A percentile compares a stretch with the other conserved stretches of the same genome.
phyloP scores from a whole-genome alignment of 1,140 invertebrate species.

The Drosophila lowei region DNA sequence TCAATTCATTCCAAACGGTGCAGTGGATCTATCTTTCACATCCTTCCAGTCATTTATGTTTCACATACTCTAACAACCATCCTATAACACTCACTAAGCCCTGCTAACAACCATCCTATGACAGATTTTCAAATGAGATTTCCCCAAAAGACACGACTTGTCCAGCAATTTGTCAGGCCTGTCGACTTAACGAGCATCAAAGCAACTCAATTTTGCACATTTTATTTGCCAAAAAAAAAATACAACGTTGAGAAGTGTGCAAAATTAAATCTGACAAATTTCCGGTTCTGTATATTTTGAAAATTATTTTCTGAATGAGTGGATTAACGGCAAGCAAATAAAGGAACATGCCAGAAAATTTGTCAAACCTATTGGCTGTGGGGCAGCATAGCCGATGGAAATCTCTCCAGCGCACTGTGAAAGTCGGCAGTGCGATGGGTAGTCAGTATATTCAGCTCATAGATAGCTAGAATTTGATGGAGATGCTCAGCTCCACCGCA shows the following conservation, averaged over 20 bases:
- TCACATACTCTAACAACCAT: slow-evolving; percentile 23
- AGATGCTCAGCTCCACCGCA: slow-evolving; percentile 97
- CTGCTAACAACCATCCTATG: slow-evolving; percentile 52
- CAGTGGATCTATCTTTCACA: not conserved
- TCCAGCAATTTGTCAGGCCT: slow-evolving; percentile 52
- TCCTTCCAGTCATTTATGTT: not conserved
- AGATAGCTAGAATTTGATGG: slow-evolving; percentile 90
- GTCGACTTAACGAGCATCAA: slow-evolving; percentile 49
- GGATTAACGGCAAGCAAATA: slow-evolving; percentile 33
- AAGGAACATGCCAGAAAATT: slow-evolving; percentile 90
- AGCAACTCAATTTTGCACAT: slow-evolving; percentile 48
- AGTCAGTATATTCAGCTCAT: slow-evolving; percentile 97
- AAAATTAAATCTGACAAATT: slow-evolving; percentile 79
- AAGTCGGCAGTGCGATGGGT: slow-evolving; percentile 99
- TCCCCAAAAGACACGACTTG: slow-evolving; percentile 7
- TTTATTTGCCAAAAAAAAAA: slow-evolving; percentile 34
- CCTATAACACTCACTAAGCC: slow-evolving; percentile 27
- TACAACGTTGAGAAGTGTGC: slow-evolving; percentile 56
- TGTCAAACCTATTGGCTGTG: slow-evolving; percentile 93
- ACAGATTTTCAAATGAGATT: slow-evolving; percentile 39
- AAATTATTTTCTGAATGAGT: slow-evolving; percentile 55
- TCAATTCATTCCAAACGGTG: no score
- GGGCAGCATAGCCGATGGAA: slow-evolving; percentile 95
- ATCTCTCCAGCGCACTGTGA: slow-evolving; percentile 97
- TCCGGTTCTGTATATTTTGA: slow-evolving; percentile 32